Conservation (phyloP, 2,113 vertebrate genomes). For the Sakesphorus luctuosus region DNA sequence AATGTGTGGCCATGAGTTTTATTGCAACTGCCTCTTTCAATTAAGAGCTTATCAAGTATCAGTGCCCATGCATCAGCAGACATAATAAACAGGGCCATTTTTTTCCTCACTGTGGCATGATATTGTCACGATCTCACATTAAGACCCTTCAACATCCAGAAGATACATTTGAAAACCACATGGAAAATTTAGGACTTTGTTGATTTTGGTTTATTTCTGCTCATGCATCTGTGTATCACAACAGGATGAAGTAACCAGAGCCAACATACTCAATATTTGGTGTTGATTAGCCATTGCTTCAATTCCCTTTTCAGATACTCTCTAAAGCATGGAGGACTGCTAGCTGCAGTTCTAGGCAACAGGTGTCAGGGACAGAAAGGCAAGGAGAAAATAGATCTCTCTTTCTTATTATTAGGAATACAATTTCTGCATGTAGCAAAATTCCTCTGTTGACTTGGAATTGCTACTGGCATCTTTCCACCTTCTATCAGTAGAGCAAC, state of each 20-base stretch:
- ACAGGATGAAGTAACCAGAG: not conserved
- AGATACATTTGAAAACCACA: not conserved
- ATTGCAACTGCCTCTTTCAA: not conserved
- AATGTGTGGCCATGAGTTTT: not conserved
- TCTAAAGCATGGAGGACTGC: not conserved
- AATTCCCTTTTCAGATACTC: not conserved
- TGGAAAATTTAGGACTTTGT: not conserved
- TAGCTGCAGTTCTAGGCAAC: not conserved
- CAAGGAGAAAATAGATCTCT: not conserved
- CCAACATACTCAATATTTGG: not conserved
- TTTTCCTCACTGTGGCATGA: not conserved
- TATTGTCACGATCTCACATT: not conserved
- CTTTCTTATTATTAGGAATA: not conserved
- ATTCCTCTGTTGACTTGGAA: not conserved
- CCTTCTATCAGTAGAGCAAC: not conserved
- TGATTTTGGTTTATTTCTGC: not conserved
- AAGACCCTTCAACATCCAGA: not conserved
- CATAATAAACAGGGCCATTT: accelerated
- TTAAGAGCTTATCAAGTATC: not conserved
- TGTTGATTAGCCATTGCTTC: not conserved
- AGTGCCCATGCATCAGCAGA: not conserved
- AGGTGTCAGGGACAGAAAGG: not conserved
- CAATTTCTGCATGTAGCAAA: not conserved
- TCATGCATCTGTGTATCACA: not conserved
- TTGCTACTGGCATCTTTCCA: not conserved